Evolutionary conservation across 2,797 vertebrate species (phyloP), one percentile per base, ranked within the genome.

Genomic region (Prionace glauca): DNA sequence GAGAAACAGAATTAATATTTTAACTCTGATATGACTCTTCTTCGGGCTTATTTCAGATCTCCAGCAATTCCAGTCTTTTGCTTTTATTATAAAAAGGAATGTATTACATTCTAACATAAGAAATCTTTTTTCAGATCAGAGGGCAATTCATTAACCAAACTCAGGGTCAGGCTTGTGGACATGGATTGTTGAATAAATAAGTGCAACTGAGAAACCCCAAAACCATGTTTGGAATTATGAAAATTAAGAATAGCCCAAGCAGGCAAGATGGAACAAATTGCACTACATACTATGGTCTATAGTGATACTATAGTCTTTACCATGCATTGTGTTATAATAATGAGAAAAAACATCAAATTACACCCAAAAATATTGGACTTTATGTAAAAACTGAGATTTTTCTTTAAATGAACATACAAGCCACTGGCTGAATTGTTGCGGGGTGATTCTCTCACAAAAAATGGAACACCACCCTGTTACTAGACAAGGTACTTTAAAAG

Each of bases 221-320:
- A 56, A 14, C 56, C 87, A 24, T 67, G 20, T 41, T 1, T 92
- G 65, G 62, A 41, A 41, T 12, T 92, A 24, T 69, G 22, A 16
- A n/a, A 67, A 67, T 92, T 92, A 10, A 92, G 18, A 22, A 41
- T 92, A 92, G n/a, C 20, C 50, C 18, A 92, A 11, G n/a, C 9
- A 92, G 65, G n/a, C 65, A 92, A 12, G 36, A 69, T 92, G n/a
- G 36, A 67, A 92, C n/a, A n/a, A 92, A 67, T 50, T 92, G n/a
- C 90, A 69, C 41, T 50, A 50, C 3, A 92, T 9, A 56, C 60
- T 90, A 56, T 24, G n/a, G 60, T 8, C 32, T 67, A 50, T 50
- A 50, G 45, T 50, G 24, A 92, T 9, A 56, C 60, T 90, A 56
- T 24, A 62, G 60, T 2, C 32, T 67, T 24, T 26, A 67, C 88